Evolutionary conservation across 2,888 invertebrate genomes (phyloP).

Genomic region (Phlogophora meticulosa): DNA sequence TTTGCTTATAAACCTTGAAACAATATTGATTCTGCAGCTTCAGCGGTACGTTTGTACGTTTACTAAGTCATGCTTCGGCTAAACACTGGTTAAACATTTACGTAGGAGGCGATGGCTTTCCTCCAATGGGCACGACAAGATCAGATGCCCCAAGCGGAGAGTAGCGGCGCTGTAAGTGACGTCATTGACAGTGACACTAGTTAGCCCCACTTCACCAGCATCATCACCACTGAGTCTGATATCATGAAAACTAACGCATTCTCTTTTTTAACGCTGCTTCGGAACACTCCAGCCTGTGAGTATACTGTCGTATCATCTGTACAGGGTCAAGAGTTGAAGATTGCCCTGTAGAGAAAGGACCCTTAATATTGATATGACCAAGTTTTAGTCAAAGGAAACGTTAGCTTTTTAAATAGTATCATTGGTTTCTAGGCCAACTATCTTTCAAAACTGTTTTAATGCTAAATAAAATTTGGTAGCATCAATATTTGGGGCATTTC

Average conservation of each 20-base stretch:
- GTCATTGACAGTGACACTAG: conserved; percentile 79
- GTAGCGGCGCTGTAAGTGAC: conserved; percentile 89
- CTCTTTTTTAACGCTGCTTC: conserved; percentile 89
- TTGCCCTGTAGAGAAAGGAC: too few species aligned
- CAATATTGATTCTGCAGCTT: conserved; percentile 57
- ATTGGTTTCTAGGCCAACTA: too few species aligned
- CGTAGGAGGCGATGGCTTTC: conserved; percentile 89
- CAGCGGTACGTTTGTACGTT: conserved; percentile 45
- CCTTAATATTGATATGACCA: too few species aligned
- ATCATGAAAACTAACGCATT: conserved; percentile 89
- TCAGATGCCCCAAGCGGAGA: conserved; percentile 84
- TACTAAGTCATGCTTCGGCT: conserved; percentile 80
- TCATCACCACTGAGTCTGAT: conserved; percentile 74
- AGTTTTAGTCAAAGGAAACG: too few species aligned
- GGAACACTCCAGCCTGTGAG: conserved; percentile 90
- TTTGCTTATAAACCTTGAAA: conserved; percentile 52
- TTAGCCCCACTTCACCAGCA: conserved; percentile 76
- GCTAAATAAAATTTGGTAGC: too few species aligned
- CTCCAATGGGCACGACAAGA: conserved; percentile 86
- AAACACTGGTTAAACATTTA: conserved; percentile 81
- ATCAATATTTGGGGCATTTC: too few species aligned
- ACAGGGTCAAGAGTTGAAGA: not conserved
- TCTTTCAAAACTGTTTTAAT: too few species aligned
- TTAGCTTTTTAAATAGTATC: too few species aligned
- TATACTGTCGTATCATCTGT: conserved; percentile 69